Evolutionary conservation across 2,888 invertebrate genomes (phyloP), one percentile per base, ranked within the genome.

Genomic region (Cetonia aurata): DNA sequence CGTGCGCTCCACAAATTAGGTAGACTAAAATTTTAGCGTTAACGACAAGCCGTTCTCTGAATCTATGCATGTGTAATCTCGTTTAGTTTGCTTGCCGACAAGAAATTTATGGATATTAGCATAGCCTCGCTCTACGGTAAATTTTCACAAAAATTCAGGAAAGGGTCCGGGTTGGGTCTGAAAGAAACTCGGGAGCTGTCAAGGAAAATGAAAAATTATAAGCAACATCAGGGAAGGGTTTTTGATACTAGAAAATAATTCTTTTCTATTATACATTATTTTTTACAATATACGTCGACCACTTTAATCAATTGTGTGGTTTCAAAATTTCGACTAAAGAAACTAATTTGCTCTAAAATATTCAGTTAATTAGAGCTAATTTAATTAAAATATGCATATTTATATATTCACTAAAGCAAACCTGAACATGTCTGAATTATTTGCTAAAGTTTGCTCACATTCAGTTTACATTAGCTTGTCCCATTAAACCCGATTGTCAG

Each of bases 71-170:
- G 25, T 37, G 52, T 25, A 42, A 57, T 57, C 41, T 41, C 42
- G 19, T 57, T 42, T 41, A 57, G 42, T 57, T 17, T 19, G 55
- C 42, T 41, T 57, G 19, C 42, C 42, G 57, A 41, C 41, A 57
- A 41, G 41, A 42, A 57, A 57, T 57, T 57, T 57, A 57, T 57
- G 42, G 57, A 57, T 57, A 57, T 57, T 42, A 57, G 42, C 57
- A 42, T 42, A 42, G 52, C 42, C 42, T 10, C 15, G 42, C 19
- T 13, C 17, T 42, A 41, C 12, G 15, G 41, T 41, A 42, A 19
- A 42, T 17, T 41, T 57, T 42, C 57, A 15, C 19, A 57, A 41
- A 50, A 56, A 37, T 41, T 41, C 37, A 17, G 10, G 56, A 37
- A 56, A 42, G 42, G 42, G 41, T 57, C 42, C 57, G 42, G 57